Percentiles rank a stretch among this genome's conserved stretches.
phyloP scores from a whole-genome alignment of 2,888 invertebrate species.

The Agrochola lota region DNA sequence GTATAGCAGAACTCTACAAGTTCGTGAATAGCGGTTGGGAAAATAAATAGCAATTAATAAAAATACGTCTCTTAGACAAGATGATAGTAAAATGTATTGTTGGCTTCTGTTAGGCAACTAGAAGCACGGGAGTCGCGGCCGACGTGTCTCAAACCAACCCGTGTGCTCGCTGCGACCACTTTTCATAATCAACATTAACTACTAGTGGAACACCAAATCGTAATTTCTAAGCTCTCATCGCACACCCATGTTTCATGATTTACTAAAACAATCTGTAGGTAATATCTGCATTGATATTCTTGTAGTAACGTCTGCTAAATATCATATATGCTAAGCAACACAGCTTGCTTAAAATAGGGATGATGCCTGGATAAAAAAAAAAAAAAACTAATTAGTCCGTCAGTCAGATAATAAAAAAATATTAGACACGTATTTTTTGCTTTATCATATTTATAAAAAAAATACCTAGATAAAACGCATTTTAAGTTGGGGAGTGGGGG shows the following conservation, averaged over 20 bases:
- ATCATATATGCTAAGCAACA: not conserved
- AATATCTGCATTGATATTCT: constrained; percentile 11
- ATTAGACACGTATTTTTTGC: too few relatives aligned
- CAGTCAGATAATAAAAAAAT: too few relatives aligned
- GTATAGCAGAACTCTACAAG: constrained; percentile 75
- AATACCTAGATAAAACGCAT: too few relatives aligned
- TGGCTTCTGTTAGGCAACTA: constrained; percentile 87
- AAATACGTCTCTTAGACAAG: constrained; percentile 75
- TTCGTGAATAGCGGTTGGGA: constrained; percentile 82
- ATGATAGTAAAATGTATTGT: constrained; percentile 74
- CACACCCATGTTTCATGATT: constrained; percentile 65
- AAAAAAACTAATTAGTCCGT: too few relatives aligned
- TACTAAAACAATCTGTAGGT: not conserved
- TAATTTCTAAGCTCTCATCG: constrained; percentile 75
- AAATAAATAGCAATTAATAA: constrained; percentile 83
- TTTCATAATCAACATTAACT: constrained; percentile 78
- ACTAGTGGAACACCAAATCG: constrained; percentile 81
- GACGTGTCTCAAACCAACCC: constrained; percentile 80
- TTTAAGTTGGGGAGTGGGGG: too few relatives aligned
- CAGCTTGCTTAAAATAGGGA: constrained; percentile 1
- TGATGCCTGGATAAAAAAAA: too few relatives aligned
- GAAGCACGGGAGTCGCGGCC: constrained; percentile 88
- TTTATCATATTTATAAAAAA: too few relatives aligned
- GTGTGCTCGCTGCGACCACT: constrained; percentile 82
- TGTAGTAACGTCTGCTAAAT: not conserved